A percentile compares a stretch with the other conserved stretches of the same genome.
phyloP scores from a whole-genome alignment of 2,113 vertebrate species.

The Mormyrus iriodes region DNA sequence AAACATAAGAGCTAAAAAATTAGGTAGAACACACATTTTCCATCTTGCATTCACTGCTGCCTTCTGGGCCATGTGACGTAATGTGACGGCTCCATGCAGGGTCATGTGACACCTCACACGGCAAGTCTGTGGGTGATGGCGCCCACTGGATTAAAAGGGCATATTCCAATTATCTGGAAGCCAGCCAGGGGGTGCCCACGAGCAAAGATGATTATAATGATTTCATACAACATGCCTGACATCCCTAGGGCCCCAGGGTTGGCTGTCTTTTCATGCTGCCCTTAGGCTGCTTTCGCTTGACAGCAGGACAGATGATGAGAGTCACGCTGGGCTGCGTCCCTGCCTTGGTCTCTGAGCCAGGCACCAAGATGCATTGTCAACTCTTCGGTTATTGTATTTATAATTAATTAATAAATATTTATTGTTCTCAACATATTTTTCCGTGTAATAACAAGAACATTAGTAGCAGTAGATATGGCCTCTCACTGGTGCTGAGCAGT shows the following conservation, averaged over 20 bases:
- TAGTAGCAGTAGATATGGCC: background rate
- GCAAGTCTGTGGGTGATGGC: background rate
- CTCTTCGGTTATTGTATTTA: background rate
- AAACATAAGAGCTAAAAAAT: background rate
- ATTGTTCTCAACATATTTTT: background rate
- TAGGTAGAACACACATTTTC: background rate
- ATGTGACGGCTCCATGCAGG: background rate
- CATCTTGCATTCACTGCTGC: background rate
- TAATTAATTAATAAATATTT: background rate
- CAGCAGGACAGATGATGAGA: background rate
- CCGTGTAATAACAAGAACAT: background rate
- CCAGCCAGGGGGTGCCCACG: background rate
- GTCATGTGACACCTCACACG: conserved; percentile 25
- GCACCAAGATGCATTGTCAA: background rate
- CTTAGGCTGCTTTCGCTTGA: background rate
- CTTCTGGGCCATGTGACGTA: background rate
- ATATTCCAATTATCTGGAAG: background rate
- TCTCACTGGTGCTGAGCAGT: background rate
- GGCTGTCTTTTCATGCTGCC: background rate
- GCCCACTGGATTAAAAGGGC: background rate
- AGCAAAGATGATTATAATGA: background rate
- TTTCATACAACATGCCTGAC: background rate
- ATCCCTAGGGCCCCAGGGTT: background rate
- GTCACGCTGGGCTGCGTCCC: too few relatives aligned
- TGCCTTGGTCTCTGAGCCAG: background rate